Conservation (phyloP, 2,797 vertebrate genomes). For the Scyliorhinus canicula region DNA sequence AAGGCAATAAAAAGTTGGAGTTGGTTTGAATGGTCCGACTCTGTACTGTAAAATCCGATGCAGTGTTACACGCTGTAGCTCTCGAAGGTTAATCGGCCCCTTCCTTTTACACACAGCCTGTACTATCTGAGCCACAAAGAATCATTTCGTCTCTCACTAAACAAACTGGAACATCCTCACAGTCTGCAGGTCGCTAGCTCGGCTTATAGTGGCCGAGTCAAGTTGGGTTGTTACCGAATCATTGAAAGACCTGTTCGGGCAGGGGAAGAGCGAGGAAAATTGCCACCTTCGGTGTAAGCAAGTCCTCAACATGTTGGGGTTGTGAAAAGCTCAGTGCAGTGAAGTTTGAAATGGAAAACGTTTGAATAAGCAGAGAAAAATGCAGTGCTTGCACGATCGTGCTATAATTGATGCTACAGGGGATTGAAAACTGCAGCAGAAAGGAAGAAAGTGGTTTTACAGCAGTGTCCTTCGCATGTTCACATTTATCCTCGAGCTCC, state of each 20-base stretch:
- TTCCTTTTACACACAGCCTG: not conserved
- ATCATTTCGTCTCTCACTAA: not conserved
- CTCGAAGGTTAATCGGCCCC: not conserved
- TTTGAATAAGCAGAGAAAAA: not conserved
- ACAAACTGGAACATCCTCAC: not conserved
- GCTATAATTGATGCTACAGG: not conserved
- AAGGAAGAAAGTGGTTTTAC: not conserved
- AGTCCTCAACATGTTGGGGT: not conserved
- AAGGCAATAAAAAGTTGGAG: not conserved
- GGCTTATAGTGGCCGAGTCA: not conserved
- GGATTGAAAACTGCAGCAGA: slow-evolving; percentile 8
- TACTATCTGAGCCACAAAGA: not conserved
- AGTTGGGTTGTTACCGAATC: not conserved
- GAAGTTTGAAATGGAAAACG: not conserved
- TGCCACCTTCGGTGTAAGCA: not conserved
- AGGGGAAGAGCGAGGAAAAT: not conserved
- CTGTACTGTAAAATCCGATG: not conserved
- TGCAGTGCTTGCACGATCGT: not conserved
- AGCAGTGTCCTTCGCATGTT: not conserved
- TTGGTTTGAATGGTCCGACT: not conserved
- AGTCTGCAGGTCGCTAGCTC: not conserved
- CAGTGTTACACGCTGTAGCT: not conserved
- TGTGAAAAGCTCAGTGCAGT: not conserved
- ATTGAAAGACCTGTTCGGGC: not conserved
- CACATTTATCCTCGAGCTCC: not conserved